Percentiles rank a stretch among this genome's conserved stretches.
Conservation (phyloP, 2,113 vertebrate species). For the Ammodytes marinus region DNA sequence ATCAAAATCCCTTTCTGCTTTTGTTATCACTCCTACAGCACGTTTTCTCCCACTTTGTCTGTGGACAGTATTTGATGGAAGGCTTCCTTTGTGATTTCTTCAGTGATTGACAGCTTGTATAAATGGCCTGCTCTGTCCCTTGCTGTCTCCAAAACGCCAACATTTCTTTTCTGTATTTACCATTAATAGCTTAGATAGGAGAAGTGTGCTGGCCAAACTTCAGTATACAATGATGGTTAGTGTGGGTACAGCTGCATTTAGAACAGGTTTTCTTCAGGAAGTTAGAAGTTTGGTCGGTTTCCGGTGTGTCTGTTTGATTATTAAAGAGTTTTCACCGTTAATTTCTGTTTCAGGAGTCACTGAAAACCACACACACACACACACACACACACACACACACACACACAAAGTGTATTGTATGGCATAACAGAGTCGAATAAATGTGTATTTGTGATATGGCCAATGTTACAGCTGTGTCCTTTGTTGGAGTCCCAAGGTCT, state of each 20-base stretch:
- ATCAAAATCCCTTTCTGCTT: slow-evolving; percentile 9
- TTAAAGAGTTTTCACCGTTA: not conserved
- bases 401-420: not conserved
- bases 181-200: not conserved
- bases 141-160: not conserved
- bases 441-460: not conserved
- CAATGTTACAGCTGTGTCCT: not conserved
- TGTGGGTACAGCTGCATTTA: not conserved
- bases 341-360: no score
- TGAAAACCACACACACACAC: no score
- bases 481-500: not conserved
- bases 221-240: no score
- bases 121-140: slow-evolving; percentile 5
- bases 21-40: slow-evolving; percentile 51
- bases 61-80: slow-evolving; percentile 41
- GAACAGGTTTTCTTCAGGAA: not conserved
- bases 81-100: slow-evolving; percentile 31
- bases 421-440: not conserved
- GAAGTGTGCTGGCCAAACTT: not conserved
- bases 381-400: no score
- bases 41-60: slow-evolving; percentile 44
- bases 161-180: slow-evolving; percentile 3
- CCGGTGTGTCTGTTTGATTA: not conserved
- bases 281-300: no score
- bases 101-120: slow-evolving; percentile 48